These are phyloP conservation scores for Cassiopea xamachana DNA, from an alignment of 30 jellyfish, hydroid and myxozoan species.

Conservation along the genomic window DNA sequence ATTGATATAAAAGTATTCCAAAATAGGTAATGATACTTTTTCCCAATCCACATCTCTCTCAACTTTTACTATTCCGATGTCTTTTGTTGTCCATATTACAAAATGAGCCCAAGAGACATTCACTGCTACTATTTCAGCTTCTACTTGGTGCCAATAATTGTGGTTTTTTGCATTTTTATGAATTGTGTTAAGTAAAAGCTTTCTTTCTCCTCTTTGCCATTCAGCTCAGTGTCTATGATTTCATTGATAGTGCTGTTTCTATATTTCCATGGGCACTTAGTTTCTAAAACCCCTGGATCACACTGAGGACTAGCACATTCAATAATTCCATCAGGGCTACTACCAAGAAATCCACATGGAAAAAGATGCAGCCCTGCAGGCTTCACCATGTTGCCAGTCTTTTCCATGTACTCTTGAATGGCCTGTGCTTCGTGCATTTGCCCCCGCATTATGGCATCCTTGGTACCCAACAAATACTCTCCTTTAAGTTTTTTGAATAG, in stretches of 20 bases:
- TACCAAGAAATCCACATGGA: no score
- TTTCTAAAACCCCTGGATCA: no score
- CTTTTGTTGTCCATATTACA: conserved; percentile 17
- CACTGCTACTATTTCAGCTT: conserved; percentile 42
- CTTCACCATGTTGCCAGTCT: not conserved
- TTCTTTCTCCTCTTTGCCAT: no score
- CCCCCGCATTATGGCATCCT: conserved; percentile 18
- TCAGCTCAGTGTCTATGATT: not conserved
- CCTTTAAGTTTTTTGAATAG: not conserved
- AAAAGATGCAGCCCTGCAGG: not conserved
- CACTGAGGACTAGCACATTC: no score
- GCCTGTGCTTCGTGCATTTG: conserved; percentile 3
- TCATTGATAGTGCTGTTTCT: not conserved
- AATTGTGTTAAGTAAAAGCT: no score
- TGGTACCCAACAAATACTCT: conserved; percentile 4
- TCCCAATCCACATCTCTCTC: no score
- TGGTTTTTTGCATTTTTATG: not conserved
- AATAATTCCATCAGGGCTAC: no score
- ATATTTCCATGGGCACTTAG: not conserved
- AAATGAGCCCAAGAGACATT: conserved; percentile 62
- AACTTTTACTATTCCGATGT: no score
- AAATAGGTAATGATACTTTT: no score
- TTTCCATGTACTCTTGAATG: not conserved
- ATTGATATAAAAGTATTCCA: no score
- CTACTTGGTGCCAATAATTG: conserved; percentile 33